These are phyloP conservation scores for Sarcophaga carnaria DNA, from an alignment of 2,888 invertebrate species.

Conservation along the genomic window DNA sequence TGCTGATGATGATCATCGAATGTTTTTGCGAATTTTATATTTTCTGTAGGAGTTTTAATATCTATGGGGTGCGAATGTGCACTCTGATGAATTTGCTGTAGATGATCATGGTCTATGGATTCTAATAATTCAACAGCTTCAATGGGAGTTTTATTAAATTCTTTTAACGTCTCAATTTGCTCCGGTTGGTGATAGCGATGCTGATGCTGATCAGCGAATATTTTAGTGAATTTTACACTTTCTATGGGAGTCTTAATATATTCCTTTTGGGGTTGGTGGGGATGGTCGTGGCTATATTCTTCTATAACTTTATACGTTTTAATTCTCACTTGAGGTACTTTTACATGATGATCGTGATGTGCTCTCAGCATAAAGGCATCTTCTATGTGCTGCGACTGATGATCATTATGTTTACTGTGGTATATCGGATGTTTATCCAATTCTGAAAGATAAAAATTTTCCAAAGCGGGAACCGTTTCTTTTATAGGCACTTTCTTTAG, in stretches of 20 bases:
- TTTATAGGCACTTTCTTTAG: not conserved
- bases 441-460: slow-evolving; percentile 74
- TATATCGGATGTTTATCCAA: slow-evolving; percentile 71
- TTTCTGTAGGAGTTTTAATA: too few relatives aligned
- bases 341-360: slow-evolving; percentile 71
- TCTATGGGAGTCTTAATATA: not conserved
- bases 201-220: too few relatives aligned
- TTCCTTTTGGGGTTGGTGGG: slow-evolving; percentile 2
- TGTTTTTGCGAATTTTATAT: too few relatives aligned
- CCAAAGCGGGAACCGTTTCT: slow-evolving; percentile 68
- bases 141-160: slow-evolving; percentile 4
- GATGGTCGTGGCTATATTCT: slow-evolving; percentile 62
- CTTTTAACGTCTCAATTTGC: slow-evolving; percentile 28
- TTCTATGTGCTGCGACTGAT: not conserved
- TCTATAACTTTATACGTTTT: slow-evolving; percentile 41
- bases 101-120: not conserved
- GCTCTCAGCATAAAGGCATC: slow-evolving; percentile 72
- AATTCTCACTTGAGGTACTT: slow-evolving; percentile 54
- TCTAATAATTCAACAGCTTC: slow-evolving; percentile 48
- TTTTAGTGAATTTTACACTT: too few relatives aligned
- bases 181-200: not conserved
- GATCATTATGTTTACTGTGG: slow-evolving; percentile 69
- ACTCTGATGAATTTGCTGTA: slow-evolving; percentile 2
- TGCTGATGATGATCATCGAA: too few relatives aligned
- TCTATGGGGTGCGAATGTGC: too few relatives aligned